Evolutionary conservation across 2,888 invertebrate species (phyloP), one percentile per base, ranked within the genome.

Genomic region (Norana najaformis): DNA sequence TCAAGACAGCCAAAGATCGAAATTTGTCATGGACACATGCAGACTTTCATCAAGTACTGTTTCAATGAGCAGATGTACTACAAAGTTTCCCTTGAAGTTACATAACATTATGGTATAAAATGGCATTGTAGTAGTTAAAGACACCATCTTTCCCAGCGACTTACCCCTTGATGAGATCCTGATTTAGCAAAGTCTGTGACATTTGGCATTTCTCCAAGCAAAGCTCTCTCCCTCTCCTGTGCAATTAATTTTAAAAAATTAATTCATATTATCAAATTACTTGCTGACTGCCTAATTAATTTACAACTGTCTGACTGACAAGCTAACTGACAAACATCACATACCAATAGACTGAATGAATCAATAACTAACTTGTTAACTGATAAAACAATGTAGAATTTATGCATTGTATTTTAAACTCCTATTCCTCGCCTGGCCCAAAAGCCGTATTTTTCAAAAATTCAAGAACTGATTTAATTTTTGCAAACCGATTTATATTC

Each of bases 181-280:
- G 35, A 85, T 36, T 85, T 85, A 16, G 35, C 85, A 30, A 37
- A 85, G 85, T 85, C 85, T 36, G 85, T 37, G 8, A 85, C 85
- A n/a, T 69, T 69, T n/a, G 69, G 69, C 30, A n/a, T 69, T n/a
- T 69, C 69, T n/a, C n/a, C 30, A 6, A 11, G 13, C 69, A 69
- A 69, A 35, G 85, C 85, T 85, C 37, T 85, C 37, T 85, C 37
- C 85, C 85, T 35, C 23, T 85, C 85, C 85, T 85, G 37, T n/a
- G 35, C 16, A 85, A 36, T 85, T 23, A 85, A 36, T 83, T 35
- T n/a, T 5, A 47, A 47, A 47, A 11, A 47, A 47, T 69, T 69
- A 69, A n/a, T n/a, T 53, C 5, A 53, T 53, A 53, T 53, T 5
- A 36, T 88, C 47, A 14, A 83, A 34, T 83, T 37, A 89, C 85